A percentile compares a stretch with the other conserved stretches of the same genome.
Evolutionary conservation across 37 sponge, comb jelly and placozoan genomes (phyloP).

Genomic region (Tethya wilhelma): DNA sequence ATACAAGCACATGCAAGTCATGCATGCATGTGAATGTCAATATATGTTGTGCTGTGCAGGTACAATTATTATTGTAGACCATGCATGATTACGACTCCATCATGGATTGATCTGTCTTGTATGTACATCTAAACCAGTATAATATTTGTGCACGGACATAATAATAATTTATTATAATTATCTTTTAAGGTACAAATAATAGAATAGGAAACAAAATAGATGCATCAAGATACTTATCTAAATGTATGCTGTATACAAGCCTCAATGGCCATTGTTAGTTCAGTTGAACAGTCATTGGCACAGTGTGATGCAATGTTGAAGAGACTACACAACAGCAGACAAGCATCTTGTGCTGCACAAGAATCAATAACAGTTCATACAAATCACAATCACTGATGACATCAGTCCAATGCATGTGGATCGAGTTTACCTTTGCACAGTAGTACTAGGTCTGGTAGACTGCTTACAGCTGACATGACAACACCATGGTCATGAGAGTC

Average conservation of each 20-base stretch:
- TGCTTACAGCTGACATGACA: slow-evolving; percentile 46
- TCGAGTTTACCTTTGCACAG: slow-evolving; percentile 53
- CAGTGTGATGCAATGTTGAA: slow-evolving; percentile 43
- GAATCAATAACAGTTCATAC: too few species aligned
- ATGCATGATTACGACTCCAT: too few species aligned
- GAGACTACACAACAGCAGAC: slow-evolving; percentile 23
- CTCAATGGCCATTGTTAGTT: slow-evolving; percentile 45
- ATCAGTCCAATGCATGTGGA: neutral
- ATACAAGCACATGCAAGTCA: too few species aligned
- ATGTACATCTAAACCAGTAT: too few species aligned
- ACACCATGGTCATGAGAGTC: slow-evolving; percentile 64
- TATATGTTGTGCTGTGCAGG: too few species aligned
- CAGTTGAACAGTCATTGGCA: slow-evolving; percentile 38
- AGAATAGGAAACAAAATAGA: too few species aligned
- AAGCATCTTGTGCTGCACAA: slow-evolving; percentile 41
- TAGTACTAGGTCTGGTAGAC: slow-evolving; percentile 49
- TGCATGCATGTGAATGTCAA: too few species aligned
- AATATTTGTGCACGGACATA: too few species aligned
- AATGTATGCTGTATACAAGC: slow-evolving; percentile 54
- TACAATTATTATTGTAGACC: too few species aligned
- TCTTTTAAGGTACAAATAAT: too few species aligned
- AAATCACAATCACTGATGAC: neutral
- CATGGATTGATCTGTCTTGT: neutral
- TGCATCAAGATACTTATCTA: slow-evolving; percentile 16
- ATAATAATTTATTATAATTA: too few species aligned